Conservation (phyloP, 35 echinoderm and acorn worm species). For the Chiridota heheva region DNA sequence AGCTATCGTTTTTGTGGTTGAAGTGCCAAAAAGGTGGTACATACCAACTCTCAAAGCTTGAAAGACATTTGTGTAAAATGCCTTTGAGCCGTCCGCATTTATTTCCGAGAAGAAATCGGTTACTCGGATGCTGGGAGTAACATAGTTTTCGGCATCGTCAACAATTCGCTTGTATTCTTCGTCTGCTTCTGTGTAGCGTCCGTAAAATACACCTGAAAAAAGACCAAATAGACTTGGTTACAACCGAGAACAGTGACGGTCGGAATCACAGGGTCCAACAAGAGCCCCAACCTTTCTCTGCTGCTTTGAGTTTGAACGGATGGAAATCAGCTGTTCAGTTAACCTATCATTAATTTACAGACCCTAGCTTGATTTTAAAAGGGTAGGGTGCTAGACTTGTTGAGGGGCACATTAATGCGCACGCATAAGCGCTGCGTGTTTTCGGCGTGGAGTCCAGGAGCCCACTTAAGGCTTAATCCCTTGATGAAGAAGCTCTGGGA, state of each 20-base stretch:
- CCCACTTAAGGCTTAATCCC: too few relatives aligned
- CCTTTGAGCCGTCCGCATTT: not conserved
- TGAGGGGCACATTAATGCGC: not conserved
- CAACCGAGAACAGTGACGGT: too few relatives aligned
- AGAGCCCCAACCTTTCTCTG: not conserved
- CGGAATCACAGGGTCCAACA: not conserved
- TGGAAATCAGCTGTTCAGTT: not conserved
- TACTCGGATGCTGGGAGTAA: conserved; percentile 50
- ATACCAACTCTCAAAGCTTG: conserved; percentile 78
- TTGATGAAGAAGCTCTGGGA: too few relatives aligned
- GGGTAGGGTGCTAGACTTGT: not conserved
- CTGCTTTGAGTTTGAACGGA: not conserved
- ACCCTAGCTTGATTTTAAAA: not conserved
- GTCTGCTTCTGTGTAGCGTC: conserved; percentile 35
- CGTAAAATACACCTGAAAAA: conserved; percentile 63
- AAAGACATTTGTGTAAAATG: conserved; percentile 59
- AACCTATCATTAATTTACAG: not conserved
- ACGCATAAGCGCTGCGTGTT: too few relatives aligned
- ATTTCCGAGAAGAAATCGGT: conserved; percentile 58
- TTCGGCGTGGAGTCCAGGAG: too few relatives aligned
- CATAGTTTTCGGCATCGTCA: conserved; percentile 50
- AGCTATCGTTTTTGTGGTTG: too few relatives aligned
- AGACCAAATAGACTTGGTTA: not conserved
- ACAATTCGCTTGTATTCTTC: conserved; percentile 76
- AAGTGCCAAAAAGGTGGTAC: too few relatives aligned